Evolutionary conservation across 2,113 vertebrate species (phyloP).

Genomic region (Rhinolophus ferrumequinum): DNA sequence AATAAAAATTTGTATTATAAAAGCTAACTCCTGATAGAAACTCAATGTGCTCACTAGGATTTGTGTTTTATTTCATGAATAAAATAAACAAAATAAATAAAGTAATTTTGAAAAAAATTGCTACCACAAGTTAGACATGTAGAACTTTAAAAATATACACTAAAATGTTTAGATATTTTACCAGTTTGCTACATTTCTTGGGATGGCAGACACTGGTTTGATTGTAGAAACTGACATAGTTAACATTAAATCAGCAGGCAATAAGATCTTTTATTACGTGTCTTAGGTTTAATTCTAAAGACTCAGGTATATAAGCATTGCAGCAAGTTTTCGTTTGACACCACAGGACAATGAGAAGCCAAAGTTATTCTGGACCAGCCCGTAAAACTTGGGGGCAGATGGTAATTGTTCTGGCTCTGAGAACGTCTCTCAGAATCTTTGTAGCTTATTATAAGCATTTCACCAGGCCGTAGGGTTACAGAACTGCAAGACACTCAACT

Average conservation of each 20-base stretch:
- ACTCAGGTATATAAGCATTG: background rate
- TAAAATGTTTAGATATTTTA: background rate
- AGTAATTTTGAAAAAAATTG: background rate
- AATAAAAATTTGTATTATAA: conserved; percentile 13
- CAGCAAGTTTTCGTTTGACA: background rate
- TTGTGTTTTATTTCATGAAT: conserved; percentile 24
- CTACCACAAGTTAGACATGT: background rate
- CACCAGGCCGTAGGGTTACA: background rate
- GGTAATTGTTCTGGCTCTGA: background rate
- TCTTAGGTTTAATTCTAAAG: background rate
- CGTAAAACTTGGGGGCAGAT: background rate
- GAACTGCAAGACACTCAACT: background rate
- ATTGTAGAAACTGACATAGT: background rate
- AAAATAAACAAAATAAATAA: background rate
- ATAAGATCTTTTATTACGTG: background rate
- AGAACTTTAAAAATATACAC: background rate
- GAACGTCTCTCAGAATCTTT: background rate
- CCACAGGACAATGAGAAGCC: background rate
- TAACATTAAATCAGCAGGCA: background rate
- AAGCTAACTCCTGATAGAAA: conserved; percentile 15
- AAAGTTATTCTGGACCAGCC: background rate
- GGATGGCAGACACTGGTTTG: background rate
- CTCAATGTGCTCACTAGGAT: background rate
- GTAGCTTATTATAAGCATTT: background rate
- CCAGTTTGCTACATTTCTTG: background rate